Conservation (phyloP, 2,113 vertebrate genomes). For the Hyla sarda region DNA sequence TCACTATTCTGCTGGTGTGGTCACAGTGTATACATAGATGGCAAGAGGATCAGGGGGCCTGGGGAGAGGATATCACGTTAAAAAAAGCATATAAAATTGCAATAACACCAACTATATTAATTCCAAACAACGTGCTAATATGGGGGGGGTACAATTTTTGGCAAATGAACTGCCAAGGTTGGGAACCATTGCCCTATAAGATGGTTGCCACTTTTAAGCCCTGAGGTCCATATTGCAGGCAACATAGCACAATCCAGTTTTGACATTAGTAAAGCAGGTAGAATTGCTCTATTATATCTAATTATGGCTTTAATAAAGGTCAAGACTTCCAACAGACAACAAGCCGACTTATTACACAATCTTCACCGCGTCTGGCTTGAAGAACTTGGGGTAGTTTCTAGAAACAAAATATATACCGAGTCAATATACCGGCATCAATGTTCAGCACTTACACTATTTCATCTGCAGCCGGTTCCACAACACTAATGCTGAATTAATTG, state of each 20-base stretch:
- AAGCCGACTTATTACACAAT: neutral
- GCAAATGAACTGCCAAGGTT: too few relatives aligned
- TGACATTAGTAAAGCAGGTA: neutral
- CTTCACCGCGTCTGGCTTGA: neutral
- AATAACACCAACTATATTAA: too few relatives aligned
- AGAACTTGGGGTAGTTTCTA: neutral
- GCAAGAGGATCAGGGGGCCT: too few relatives aligned
- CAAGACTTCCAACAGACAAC: neutral
- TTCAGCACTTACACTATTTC: neutral
- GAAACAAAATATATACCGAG: neutral
- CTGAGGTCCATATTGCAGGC: too few relatives aligned
- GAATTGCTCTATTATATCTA: neutral
- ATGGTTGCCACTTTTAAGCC: too few relatives aligned
- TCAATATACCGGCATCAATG: constrained; percentile 11
- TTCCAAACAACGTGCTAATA: too few relatives aligned
- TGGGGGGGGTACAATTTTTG: too few relatives aligned
- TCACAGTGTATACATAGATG: too few relatives aligned
- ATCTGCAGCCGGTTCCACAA: neutral
- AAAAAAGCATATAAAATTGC: too few relatives aligned
- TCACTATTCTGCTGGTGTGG: too few relatives aligned
- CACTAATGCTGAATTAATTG: neutral
- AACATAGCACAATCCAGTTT: neutral
- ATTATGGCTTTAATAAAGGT: neutral
- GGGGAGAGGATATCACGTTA: too few relatives aligned
- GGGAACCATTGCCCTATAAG: too few relatives aligned